Evolutionary conservation across 2,113 vertebrate genomes (phyloP).

Genomic region (Apteryx owenii): DNA sequence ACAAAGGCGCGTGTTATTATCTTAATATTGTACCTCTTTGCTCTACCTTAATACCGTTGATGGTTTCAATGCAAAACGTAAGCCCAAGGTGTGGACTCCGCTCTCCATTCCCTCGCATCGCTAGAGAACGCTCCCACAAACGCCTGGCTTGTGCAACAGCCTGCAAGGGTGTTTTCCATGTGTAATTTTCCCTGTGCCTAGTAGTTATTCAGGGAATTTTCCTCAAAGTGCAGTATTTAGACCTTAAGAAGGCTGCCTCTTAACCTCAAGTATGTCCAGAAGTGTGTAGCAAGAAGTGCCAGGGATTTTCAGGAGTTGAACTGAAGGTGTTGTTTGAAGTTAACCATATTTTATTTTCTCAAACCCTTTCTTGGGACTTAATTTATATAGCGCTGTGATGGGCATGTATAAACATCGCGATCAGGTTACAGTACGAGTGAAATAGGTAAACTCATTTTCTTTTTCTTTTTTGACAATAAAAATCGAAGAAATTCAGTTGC

Average conservation of each 20-base stretch:
- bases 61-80: neutral
- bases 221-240: neutral
- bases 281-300: slow-evolving; percentile 1
- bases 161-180: neutral
- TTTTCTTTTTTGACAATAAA: slow-evolving; percentile 62
- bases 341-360: slow-evolving; percentile 76
- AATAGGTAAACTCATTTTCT: slow-evolving; percentile 56
- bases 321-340: slow-evolving; percentile 81
- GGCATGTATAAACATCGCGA: slow-evolving; percentile 74
- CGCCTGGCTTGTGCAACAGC: neutral
- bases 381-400: slow-evolving; percentile 68
- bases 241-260: neutral
- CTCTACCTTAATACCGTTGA: neutral
- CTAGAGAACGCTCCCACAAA: neutral
- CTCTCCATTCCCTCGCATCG: neutral
- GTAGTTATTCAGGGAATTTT: neutral
- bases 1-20: neutral
- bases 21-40: neutral
- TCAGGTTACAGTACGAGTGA: slow-evolving; percentile 56
- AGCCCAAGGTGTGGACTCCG: accelerated
- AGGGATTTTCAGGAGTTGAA: slow-evolving; percentile 68
- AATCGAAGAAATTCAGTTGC: slow-evolving; percentile 59
- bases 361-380: slow-evolving; percentile 65
- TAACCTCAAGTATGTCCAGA: slow-evolving; percentile 1
- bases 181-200: neutral